Evolutionary conservation across 1,140 invertebrate genomes (phyloP).

Genomic region (Homalodisca vitripennis): DNA sequence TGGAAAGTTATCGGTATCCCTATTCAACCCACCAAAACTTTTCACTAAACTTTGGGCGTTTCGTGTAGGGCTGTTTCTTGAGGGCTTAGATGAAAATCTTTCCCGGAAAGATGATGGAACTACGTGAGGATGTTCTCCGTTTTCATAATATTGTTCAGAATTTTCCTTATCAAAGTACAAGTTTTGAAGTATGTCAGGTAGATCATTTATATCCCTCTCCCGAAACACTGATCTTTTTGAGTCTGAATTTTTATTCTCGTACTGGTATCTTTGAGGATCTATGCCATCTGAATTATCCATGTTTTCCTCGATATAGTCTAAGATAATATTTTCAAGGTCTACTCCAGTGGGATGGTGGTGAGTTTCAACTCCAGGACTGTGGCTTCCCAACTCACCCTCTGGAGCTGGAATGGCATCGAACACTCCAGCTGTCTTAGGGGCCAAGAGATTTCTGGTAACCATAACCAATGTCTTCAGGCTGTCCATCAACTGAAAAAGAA

Average conservation of each 20-base stretch:
- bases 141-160: background rate
- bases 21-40: slow-evolving; percentile 35
- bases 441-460: slow-evolving; percentile 41
- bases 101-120: slow-evolving; percentile 40
- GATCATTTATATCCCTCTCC: slow-evolving; percentile 35
- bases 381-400: slow-evolving; percentile 20
- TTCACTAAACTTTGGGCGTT: slow-evolving; percentile 35
- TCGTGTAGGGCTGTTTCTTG: background rate
- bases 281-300: background rate
- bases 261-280: background rate
- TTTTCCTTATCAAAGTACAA: slow-evolving; percentile 27
- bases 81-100: slow-evolving; percentile 27
- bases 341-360: background rate
- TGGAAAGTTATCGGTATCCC: slow-evolving; percentile 28
- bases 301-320: slow-evolving; percentile 33
- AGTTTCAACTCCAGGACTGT: slow-evolving; percentile 1
- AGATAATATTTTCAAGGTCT: slow-evolving; percentile 32
- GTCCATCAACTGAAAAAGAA: slow-evolving; percentile 40
- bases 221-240: slow-evolving; percentile 40
- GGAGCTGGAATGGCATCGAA: slow-evolving; percentile 34
- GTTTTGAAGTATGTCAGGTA: slow-evolving; percentile 34
- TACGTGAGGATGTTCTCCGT: slow-evolving; percentile 25
- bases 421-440: slow-evolving; percentile 28
- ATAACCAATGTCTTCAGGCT: slow-evolving; percentile 43
- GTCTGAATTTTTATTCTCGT: background rate